Evolutionary conservation across 2,888 invertebrate species (phyloP).

Genomic region (Acleris cristana): DNA sequence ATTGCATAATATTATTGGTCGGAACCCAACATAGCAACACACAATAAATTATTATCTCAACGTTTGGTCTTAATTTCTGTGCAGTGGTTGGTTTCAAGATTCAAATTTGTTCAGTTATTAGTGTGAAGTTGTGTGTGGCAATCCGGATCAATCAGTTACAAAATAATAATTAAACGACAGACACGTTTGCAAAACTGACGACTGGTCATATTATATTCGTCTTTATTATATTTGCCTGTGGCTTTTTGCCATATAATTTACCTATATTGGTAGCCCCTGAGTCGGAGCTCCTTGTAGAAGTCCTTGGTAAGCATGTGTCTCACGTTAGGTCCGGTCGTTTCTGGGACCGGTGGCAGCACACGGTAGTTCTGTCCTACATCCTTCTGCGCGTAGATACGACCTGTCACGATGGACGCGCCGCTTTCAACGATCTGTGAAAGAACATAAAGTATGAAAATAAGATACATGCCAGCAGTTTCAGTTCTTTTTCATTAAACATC

Average conservation of each 20-base stretch:
- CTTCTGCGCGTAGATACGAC: slow-evolving; percentile 85
- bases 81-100: too few relatives aligned
- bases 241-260: slow-evolving; percentile 44
- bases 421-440: slow-evolving; percentile 85
- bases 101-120: too few relatives aligned
- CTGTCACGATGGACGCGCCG: slow-evolving; percentile 88
- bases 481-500: not conserved
- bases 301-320: slow-evolving; percentile 85
- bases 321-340: slow-evolving; percentile 65
- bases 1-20: too few relatives aligned
- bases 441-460: not conserved
- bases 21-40: too few relatives aligned
- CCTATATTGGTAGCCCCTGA: slow-evolving; percentile 88
- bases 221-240: too few relatives aligned
- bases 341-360: slow-evolving; percentile 69
- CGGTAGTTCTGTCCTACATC: slow-evolving; percentile 82
- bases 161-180: too few relatives aligned
- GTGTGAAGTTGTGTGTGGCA: too few relatives aligned
- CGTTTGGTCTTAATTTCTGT: too few relatives aligned
- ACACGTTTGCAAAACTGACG: too few relatives aligned
- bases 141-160: too few relatives aligned
- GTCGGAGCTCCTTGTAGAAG: slow-evolving; percentile 87
- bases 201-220: too few relatives aligned
- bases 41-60: too few relatives aligned
- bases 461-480: not conserved